phyloP scores from a whole-genome alignment of 2,888 invertebrate genomes.

The Hipparchia sbordonii region DNA sequence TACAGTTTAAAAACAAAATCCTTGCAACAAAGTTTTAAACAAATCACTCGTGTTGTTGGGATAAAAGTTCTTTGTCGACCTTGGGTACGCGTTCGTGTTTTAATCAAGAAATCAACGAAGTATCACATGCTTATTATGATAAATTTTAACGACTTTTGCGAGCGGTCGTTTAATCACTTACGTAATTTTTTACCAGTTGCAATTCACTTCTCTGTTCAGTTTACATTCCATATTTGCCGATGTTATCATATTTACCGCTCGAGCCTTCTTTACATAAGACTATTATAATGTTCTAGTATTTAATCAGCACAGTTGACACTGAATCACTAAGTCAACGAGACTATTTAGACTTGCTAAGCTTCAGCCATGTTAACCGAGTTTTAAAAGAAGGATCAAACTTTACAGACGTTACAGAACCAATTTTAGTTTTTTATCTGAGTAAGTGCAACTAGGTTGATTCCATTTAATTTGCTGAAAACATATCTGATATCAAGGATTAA shows the following conservation, averaged over 20 bases:
- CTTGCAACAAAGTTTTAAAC: too few species aligned
- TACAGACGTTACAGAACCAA: too few species aligned
- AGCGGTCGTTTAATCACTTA: neutral
- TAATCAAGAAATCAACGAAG: neutral
- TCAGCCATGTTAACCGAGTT: neutral
- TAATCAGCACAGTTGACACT: conserved; percentile 29
- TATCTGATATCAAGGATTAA: too few species aligned
- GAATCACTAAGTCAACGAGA: conserved; percentile 39
- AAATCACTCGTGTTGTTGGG: too few species aligned
- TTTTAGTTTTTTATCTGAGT: too few species aligned
- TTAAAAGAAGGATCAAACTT: neutral
- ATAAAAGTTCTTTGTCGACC: neutral
- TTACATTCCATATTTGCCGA: conserved; percentile 31
- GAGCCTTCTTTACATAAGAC: conserved; percentile 38
- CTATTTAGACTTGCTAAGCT: conserved; percentile 6
- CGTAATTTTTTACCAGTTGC: conserved; percentile 1
- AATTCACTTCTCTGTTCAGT: conserved; percentile 6
- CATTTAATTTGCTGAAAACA: too few species aligned
- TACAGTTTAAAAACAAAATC: too few species aligned
- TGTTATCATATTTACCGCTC: conserved; percentile 38
- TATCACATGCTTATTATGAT: neutral
- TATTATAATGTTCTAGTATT: conserved; percentile 29
- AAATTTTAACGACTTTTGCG: neutral
- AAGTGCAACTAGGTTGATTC: too few species aligned
- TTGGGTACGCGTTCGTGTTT: neutral